These are phyloP conservation scores for Micromesistius poutassou DNA, from an alignment of 2,797 vertebrate species.

Conservation along the genomic window DNA sequence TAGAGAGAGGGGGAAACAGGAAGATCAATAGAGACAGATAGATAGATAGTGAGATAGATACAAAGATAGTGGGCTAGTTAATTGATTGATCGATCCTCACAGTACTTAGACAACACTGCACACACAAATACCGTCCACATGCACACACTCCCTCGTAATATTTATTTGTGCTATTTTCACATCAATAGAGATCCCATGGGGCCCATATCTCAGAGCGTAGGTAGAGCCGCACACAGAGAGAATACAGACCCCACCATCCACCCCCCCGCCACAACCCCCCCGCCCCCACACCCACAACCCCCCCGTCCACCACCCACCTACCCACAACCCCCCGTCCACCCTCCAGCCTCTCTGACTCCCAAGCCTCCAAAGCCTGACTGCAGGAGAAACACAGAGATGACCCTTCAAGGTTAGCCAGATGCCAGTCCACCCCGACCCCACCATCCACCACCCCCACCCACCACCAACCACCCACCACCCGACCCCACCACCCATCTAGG, in stretches of 20 bases:
- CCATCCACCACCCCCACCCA: no score
- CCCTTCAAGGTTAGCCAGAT: constrained; percentile 62
- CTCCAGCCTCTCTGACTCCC: constrained; percentile 42
- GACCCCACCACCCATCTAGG: no score
- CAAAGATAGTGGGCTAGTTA: not conserved
- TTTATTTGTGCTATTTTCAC: constrained; percentile 60
- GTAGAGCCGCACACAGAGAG: constrained; percentile 65
- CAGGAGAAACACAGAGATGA: constrained; percentile 60
- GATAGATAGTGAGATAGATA: constrained; percentile 3
- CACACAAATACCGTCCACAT: constrained; percentile 13
- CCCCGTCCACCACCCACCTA: no score
- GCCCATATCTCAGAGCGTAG: constrained; percentile 60
- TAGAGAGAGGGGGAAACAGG: not conserved
- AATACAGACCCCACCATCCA: constrained; percentile 20
- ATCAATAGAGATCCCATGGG: constrained; percentile 73
- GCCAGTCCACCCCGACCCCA: constrained; percentile 10
- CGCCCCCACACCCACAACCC: no score
- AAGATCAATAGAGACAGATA: not conserved
- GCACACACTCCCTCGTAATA: constrained; percentile 5
- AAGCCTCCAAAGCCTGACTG: constrained; percentile 49
- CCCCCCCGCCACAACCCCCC: not conserved
- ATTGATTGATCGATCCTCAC: constrained; percentile 14
- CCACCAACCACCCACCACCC: no score
- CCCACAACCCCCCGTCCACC: no score
- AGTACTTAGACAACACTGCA: constrained; percentile 27